phyloP scores from a whole-genome alignment of 2,113 vertebrate species.

The Microcebus tavaratra region DNA sequence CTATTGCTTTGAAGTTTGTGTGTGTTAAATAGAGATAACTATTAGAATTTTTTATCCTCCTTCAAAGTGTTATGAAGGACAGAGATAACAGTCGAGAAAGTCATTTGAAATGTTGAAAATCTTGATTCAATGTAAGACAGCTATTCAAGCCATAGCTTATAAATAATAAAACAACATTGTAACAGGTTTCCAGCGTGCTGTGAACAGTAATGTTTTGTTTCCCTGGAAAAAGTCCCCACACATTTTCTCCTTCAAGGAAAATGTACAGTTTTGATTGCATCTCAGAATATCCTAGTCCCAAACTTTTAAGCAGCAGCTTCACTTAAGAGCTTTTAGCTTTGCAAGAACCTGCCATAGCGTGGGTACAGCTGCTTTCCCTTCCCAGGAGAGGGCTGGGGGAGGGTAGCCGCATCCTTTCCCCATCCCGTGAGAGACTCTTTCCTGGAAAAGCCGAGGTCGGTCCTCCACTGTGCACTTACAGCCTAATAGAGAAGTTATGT shows the following conservation, averaged over 20 bases:
- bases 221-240: background rate
- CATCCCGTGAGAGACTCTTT: slow-evolving; percentile 45
- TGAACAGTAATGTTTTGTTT: background rate
- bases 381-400: background rate
- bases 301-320: background rate
- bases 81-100: background rate
- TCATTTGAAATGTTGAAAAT: background rate
- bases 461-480: slow-evolving; percentile 72
- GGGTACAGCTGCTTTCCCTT: background rate
- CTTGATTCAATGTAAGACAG: background rate
- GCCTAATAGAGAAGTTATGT: slow-evolving; percentile 76
- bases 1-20: background rate
- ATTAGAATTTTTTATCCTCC: background rate
- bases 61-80: background rate
- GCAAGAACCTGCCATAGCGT: background rate
- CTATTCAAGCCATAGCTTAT: background rate
- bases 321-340: background rate
- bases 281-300: background rate
- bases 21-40: background rate
- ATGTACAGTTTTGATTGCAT: background rate
- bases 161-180: background rate
- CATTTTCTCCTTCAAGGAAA: background rate
- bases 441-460: slow-evolving; percentile 55
- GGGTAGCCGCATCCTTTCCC: background rate
- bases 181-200: background rate